Percentiles rank a stretch among this genome's conserved stretches.
phyloP scores from a whole-genome alignment of 2,797 vertebrate species.

The Siniperca undulata region DNA sequence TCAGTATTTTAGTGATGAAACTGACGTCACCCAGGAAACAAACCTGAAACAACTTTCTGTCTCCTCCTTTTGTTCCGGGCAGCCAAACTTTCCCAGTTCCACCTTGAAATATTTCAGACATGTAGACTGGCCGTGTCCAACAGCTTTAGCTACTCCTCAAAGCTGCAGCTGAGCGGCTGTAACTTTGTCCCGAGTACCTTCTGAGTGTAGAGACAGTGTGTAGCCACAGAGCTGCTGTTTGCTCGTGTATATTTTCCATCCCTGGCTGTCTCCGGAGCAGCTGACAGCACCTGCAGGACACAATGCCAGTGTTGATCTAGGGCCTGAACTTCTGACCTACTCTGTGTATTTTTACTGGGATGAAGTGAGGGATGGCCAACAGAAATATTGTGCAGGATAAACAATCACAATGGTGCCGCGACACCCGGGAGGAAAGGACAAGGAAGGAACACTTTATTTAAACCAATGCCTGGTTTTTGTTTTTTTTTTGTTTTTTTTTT shows the following conservation, averaged over 20 bases:
- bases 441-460: constrained; percentile 76
- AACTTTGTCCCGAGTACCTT: constrained; percentile 22
- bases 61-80: neutral
- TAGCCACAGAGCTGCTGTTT: constrained; percentile 51
- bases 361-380: constrained; percentile 63
- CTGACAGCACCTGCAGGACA: constrained; percentile 81
- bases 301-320: constrained; percentile 71
- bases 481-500: constrained; percentile 15
- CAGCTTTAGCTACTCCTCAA: neutral
- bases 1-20: neutral
- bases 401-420: constrained; percentile 69
- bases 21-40: neutral
- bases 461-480: constrained; percentile 31
- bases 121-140: neutral
- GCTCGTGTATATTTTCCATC: constrained; percentile 55
- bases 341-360: constrained; percentile 81
- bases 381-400: constrained; percentile 72
- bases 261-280: constrained; percentile 34
- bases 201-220: constrained; percentile 23
- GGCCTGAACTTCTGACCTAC: constrained; percentile 80
- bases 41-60: too few species aligned
- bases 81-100: neutral
- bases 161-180: constrained; percentile 26
- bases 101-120: constrained; percentile 20
- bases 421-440: constrained; percentile 54